Percentiles rank a stretch among this genome's conserved stretches.
phyloP scores from a whole-genome alignment of 2,888 invertebrate genomes.

The Zaprionus lineosus region DNA sequence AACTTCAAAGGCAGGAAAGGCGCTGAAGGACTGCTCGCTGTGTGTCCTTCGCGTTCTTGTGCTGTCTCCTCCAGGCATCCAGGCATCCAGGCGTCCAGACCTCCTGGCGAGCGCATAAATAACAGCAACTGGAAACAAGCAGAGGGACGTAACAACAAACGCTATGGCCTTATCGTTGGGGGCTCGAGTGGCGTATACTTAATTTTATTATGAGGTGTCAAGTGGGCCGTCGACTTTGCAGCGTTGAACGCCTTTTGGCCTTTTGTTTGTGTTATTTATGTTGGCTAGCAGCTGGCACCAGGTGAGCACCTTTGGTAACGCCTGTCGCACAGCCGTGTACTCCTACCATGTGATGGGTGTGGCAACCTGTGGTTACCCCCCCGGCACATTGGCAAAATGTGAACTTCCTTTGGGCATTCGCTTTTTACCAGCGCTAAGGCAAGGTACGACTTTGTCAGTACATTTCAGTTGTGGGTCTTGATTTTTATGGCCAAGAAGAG shows the following conservation, averaged over 20 bases:
- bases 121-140: conserved; percentile 39
- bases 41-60: conserved; percentile 41
- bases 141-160: not conserved
- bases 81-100: conserved; percentile 11
- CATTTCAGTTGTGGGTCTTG: conserved; percentile 42
- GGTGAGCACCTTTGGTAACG: conserved; percentile 34
- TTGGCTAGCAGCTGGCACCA: conserved; percentile 63
- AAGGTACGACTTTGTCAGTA: conserved; percentile 6
- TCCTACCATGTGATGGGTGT: conserved; percentile 28
- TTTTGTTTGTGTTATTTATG: conserved; percentile 71
- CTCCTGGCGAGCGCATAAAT: conserved; percentile 68
- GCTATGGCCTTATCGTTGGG: conserved; percentile 21
- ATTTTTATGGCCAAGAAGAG: conserved; percentile 51
- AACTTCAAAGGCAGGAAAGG: conserved; percentile 63
- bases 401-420: conserved; percentile 78
- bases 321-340: not conserved
- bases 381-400: conserved; percentile 34
- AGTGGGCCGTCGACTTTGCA: conserved; percentile 74
- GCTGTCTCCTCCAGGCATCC: conserved; percentile 11
- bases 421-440: conserved; percentile 70
- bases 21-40: conserved; percentile 65
- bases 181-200: conserved; percentile 75
- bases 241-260: conserved; percentile 52
- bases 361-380: conserved; percentile 37
- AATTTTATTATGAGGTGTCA: conserved; percentile 82